Evolutionary conservation across 2,888 invertebrate genomes (phyloP).

Genomic region (Leucophenga maculata): DNA sequence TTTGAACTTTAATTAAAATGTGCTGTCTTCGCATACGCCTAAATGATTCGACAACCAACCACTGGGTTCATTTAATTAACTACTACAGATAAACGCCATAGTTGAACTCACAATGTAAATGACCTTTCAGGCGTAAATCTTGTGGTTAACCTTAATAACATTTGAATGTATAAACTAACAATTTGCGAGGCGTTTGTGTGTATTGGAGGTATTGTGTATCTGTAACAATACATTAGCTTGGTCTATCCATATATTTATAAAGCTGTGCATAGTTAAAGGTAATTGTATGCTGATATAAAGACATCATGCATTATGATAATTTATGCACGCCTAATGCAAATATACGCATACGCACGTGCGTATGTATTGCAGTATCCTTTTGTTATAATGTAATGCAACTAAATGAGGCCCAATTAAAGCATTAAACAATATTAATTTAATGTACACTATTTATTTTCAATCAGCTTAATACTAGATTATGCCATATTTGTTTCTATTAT

Average conservation of each 20-base stretch:
- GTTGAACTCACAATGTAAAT: background rate
- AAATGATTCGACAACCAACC: background rate
- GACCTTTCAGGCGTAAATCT: slow-evolving; percentile 16
- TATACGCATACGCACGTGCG: background rate
- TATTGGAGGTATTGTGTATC: background rate
- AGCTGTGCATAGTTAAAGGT: background rate
- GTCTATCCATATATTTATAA: background rate
- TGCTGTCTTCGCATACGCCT: background rate
- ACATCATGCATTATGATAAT: too few species aligned
- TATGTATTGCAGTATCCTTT: background rate
- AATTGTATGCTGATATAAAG: background rate
- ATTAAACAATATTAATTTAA: too few species aligned
- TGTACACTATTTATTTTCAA: too few species aligned
- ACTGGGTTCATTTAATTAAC: background rate
- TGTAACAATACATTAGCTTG: background rate
- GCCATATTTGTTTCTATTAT: too few species aligned
- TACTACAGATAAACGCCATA: background rate
- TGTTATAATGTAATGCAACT: background rate
- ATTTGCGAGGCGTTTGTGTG: background rate
- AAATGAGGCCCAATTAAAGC: too few species aligned
- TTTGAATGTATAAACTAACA: slow-evolving; percentile 1
- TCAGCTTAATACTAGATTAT: too few species aligned
- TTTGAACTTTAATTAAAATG: background rate
- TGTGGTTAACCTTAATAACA: slow-evolving; percentile 14
- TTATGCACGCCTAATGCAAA: background rate